Conservation (phyloP, 2,797 vertebrate genomes). For the Tolypeutes matacus region DNA sequence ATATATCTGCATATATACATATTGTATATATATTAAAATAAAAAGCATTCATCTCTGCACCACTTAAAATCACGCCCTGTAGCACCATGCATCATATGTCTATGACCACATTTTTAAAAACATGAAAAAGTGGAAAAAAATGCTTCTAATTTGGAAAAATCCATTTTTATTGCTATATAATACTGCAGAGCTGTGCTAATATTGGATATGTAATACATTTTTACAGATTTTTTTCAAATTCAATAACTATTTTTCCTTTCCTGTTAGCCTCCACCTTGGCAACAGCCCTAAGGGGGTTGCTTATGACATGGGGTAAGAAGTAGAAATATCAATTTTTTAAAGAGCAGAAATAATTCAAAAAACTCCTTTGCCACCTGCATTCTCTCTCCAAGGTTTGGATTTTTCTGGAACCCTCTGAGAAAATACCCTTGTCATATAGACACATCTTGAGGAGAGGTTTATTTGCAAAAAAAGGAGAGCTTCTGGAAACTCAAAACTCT, state of each 20-base stretch:
- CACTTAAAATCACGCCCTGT: neutral
- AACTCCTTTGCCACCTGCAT: neutral
- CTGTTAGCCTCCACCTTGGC: neutral
- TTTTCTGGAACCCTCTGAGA: neutral
- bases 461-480: neutral
- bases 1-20: too few relatives aligned
- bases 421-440: neutral
- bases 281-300: neutral
- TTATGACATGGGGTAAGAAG: neutral
- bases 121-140: neutral
- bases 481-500: neutral
- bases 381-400: neutral
- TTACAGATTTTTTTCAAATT: neutral
- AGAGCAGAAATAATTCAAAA: slow-evolving; percentile 2
- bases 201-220: neutral
- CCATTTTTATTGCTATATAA: neutral
- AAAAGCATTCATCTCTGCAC: neutral
- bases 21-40: neutral
- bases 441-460: neutral
- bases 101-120: neutral
- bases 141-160: neutral
- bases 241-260: neutral
- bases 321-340: neutral
- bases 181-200: neutral
- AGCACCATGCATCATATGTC: neutral